Conservation (phyloP, 1,140 invertebrate genomes). For the Diachasmimorpha longicaudata region DNA sequence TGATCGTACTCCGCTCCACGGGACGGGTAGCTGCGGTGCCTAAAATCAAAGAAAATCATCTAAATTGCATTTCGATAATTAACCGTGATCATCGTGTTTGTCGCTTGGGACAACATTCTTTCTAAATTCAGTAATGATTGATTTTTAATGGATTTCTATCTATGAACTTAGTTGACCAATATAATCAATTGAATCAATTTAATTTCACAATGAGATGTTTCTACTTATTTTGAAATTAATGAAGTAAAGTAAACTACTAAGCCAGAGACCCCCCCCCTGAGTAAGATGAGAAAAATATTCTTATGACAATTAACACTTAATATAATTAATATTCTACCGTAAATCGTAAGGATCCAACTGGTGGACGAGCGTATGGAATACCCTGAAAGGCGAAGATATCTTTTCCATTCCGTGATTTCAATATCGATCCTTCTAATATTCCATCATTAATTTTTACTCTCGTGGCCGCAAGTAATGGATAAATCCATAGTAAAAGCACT, state of each 20-base stretch:
- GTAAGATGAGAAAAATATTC: too few species aligned
- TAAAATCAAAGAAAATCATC: not conserved
- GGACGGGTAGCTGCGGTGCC: slow-evolving; percentile 46
- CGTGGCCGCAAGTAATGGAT: slow-evolving; percentile 20
- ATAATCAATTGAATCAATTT: too few species aligned
- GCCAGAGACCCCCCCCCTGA: too few species aligned
- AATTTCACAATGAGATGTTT: too few species aligned
- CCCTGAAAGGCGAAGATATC: slow-evolving; percentile 62
- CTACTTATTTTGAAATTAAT: too few species aligned
- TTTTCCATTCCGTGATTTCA: slow-evolving; percentile 48
- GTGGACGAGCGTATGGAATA: slow-evolving; percentile 67
- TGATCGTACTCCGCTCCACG: slow-evolving; percentile 68
- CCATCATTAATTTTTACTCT: slow-evolving; percentile 51
- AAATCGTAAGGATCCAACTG: slow-evolving; percentile 63
- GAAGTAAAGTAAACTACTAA: too few species aligned
- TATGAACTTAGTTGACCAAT: too few species aligned
- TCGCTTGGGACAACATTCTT: not conserved
- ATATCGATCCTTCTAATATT: slow-evolving; percentile 45
- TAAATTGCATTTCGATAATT: too few species aligned
- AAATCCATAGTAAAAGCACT: not conserved
- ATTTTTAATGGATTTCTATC: too few species aligned
- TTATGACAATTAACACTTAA: not conserved
- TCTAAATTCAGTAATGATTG: slow-evolving; percentile 60
- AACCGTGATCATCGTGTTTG: too few species aligned
- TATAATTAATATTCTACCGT: slow-evolving; percentile 45